Evolutionary conservation across 2,797 vertebrate genomes (phyloP).

Genomic region (Eospalax fontanierii): DNA sequence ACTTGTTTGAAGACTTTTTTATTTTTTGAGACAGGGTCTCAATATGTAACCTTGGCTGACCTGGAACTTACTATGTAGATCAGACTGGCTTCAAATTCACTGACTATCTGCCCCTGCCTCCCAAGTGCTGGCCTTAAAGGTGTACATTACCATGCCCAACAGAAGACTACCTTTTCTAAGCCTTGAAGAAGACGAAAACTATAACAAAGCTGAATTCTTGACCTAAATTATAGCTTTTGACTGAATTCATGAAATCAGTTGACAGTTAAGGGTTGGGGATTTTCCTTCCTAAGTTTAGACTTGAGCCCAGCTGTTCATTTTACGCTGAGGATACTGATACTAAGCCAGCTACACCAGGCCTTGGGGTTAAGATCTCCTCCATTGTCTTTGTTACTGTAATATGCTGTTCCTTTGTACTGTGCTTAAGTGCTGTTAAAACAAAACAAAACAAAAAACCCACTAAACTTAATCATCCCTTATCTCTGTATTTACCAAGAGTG

Average conservation of each 20-base stretch:
- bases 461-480: not conserved
- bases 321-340: not conserved
- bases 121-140: no score
- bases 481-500: not conserved
- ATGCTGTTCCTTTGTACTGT: not conserved
- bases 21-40: no score
- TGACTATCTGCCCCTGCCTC: no score
- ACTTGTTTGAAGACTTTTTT: constrained; percentile 18
- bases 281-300: constrained; percentile 38
- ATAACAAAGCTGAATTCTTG: constrained; percentile 27
- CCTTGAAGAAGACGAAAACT: constrained; percentile 46
- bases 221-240: constrained; percentile 24
- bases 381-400: not conserved
- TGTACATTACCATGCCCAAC: no score
- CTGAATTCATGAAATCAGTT: constrained; percentile 62
- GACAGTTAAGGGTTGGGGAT: constrained; percentile 44
- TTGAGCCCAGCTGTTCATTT: constrained; percentile 16
- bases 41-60: no score
- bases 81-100: no score
- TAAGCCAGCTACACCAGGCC: not conserved
- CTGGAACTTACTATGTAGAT: no score
- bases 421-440: constrained; percentile 37
- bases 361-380: not conserved
- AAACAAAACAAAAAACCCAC: not conserved
- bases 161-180: not conserved